phyloP scores from a whole-genome alignment of 1,140 invertebrate species.

The Apocrypta bakeri region DNA sequence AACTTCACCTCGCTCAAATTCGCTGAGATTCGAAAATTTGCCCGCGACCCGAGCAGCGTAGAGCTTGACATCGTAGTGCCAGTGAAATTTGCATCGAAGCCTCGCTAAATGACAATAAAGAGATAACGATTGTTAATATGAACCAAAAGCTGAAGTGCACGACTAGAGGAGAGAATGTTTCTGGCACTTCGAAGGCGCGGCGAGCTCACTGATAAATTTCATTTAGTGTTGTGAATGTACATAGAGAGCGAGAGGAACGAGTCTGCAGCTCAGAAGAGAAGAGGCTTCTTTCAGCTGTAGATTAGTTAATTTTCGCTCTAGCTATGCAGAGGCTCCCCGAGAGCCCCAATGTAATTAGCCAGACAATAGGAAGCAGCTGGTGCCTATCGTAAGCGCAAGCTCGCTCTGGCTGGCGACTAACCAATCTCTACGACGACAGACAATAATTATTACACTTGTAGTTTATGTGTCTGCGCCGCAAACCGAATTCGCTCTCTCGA shows the following conservation, averaged over 20 bases:
- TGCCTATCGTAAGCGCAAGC: constrained; percentile 60
- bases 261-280: background rate
- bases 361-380: constrained; percentile 66
- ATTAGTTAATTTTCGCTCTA: constrained; percentile 66
- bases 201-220: constrained; percentile 34
- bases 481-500: too few species aligned
- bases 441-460: constrained; percentile 62
- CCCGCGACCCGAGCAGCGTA: too few species aligned
- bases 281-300: constrained; percentile 62
- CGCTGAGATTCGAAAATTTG: too few species aligned
- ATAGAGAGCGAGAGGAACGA: background rate
- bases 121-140: background rate
- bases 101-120: background rate
- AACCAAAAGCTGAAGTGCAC: too few species aligned
- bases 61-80: too few species aligned
- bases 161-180: background rate
- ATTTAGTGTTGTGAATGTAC: background rate
- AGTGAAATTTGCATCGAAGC: background rate
- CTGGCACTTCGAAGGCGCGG: background rate
- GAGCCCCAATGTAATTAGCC: constrained; percentile 67
- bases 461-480: constrained; percentile 46
- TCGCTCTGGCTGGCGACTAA: constrained; percentile 45
- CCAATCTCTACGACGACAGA: constrained; percentile 61
- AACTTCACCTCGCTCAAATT: too few species aligned
- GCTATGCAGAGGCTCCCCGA: constrained; percentile 57